Percentiles rank a stretch among this genome's conserved stretches.
Evolutionary conservation across 2,113 vertebrate species (phyloP).

Genomic region (Helogale parvula): DNA sequence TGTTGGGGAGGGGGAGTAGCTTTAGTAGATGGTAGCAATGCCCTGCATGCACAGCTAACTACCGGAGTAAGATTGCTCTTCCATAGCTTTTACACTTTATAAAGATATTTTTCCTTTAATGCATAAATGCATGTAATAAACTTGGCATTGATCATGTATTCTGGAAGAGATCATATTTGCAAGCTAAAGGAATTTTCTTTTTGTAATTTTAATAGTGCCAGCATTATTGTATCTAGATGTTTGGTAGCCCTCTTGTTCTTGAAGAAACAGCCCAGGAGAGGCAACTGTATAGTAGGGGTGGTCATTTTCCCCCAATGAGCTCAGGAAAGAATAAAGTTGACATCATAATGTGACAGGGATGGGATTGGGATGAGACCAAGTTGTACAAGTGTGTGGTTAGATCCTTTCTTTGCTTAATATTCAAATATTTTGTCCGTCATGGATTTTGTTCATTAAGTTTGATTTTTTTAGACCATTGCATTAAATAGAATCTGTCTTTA

Average conservation of each 20-base stretch:
- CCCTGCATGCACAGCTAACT: background rate
- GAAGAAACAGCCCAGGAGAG: background rate
- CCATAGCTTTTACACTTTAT: conserved; percentile 18
- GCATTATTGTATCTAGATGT: conserved; percentile 16
- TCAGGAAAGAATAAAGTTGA: conserved; percentile 35
- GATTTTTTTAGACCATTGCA: background rate
- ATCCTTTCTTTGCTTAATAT: background rate
- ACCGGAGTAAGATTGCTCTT: conserved; percentile 2
- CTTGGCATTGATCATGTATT: background rate
- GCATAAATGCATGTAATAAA: background rate
- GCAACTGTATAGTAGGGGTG: background rate
- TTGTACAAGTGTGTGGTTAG: background rate
- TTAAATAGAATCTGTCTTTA: background rate
- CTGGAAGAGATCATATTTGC: background rate
- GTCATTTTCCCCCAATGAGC: background rate
- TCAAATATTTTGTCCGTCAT: background rate
- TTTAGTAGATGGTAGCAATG: background rate
- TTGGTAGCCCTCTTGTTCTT: background rate
- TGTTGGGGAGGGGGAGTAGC: background rate
- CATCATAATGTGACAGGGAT: background rate
- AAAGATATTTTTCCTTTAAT: background rate
- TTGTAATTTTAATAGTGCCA: conserved; percentile 8
- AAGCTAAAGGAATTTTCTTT: background rate
- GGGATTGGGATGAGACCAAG: background rate
- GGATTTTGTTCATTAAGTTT: conserved; percentile 12